Base-by-base conservation (phyloP, 2,888 invertebrate species). In the Patella caerulea region DNA sequence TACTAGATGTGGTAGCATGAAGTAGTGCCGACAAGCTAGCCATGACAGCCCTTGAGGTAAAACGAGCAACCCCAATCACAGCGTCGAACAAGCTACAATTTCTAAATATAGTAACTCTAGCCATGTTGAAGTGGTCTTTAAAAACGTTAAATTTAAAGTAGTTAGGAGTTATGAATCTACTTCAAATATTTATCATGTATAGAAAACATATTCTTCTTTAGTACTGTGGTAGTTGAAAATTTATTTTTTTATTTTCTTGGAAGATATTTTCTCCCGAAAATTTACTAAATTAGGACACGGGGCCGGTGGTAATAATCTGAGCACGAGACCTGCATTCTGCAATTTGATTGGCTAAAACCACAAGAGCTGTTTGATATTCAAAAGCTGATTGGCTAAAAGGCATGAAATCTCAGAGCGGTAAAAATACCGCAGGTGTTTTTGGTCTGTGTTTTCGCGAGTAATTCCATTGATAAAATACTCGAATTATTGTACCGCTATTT, bases 41-140 rank as follows among this genome's bases (percentile, higher is more conserved):
- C 75, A 78, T 81, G 79, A 73, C 78, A 80, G 86, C 83, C 86
- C 85, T 83, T 85, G 86, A 82, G 83, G 84, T 81, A 84, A 83
- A 84, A 83, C 83, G 83, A 83, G 85, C 83, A 84, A 85, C 81
- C 85, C 85, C 85, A 81, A 81, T 78, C 73, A 77, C 75, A 82
- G 70, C 82, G 74, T 79, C 79, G 78, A 81, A 78, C 74, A 80
- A 79, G 76, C 77, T 78, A 78, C 77, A 78, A 77, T 74, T 75
- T 77, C 83, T 83, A 83, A 77, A 76, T 79, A 78, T 83, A 83
- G 83, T 79, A 83, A 81, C 81, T 79, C 73, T 29, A 53, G 76
- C 59, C 83, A 80, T 81, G 78, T 77, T 80, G 77, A 81, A 77
- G 81, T 29, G 77, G 77, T 78, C 78, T 78, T 78, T 80, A 83